Conservation (phyloP, 2,888 invertebrate genomes). For the Polia nebulosa region DNA sequence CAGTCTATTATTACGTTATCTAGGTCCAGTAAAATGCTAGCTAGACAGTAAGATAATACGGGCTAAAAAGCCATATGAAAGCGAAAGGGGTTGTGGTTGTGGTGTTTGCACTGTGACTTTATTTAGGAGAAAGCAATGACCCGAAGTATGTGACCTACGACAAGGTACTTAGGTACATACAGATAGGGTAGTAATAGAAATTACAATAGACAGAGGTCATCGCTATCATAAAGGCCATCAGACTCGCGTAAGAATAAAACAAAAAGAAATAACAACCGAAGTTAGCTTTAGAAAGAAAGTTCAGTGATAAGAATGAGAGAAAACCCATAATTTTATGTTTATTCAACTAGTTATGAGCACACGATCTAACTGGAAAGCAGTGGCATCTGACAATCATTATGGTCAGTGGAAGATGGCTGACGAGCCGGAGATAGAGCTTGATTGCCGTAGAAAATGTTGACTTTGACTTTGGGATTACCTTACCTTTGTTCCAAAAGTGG, state of each 20-base stretch:
- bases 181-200: background rate
- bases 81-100: background rate
- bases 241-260: background rate
- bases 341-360: too few relatives aligned
- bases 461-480: too few relatives aligned
- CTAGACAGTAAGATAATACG: too few relatives aligned
- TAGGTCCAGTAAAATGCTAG: too few relatives aligned
- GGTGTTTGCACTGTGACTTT: background rate
- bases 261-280: background rate
- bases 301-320: background rate
- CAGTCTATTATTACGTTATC: too few relatives aligned
- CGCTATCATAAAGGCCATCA: background rate
- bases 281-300: background rate
- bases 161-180: background rate
- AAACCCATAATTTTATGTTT: too few relatives aligned
- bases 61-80: too few relatives aligned
- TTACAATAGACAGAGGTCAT: constrained; percentile 9
- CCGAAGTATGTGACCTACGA: background rate
- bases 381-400: background rate
- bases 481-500: too few relatives aligned
- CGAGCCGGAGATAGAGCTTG: background rate
- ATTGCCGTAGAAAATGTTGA: too few relatives aligned
- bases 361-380: too few relatives aligned
- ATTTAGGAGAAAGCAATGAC: constrained; percentile 2
- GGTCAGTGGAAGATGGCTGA: background rate